Evolutionary conservation across 2,888 invertebrate species (phyloP), one percentile per base, ranked within the genome.

Genomic region (Sicus ferrugineus): DNA sequence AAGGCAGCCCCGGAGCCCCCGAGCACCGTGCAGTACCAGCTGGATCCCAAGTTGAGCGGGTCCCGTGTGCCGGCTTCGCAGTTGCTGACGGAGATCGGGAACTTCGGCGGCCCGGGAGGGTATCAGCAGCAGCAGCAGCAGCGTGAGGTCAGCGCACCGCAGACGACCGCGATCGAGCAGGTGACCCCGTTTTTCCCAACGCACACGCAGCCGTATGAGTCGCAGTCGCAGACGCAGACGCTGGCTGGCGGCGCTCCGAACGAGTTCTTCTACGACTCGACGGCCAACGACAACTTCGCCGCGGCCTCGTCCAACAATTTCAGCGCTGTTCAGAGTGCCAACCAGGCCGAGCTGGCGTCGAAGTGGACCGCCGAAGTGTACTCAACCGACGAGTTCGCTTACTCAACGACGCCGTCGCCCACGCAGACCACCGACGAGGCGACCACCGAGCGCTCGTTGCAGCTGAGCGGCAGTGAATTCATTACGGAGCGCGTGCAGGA

Each of bases 381-480:
- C 9, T 6, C 21, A 1, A 72, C 69, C 1, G 70, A 71, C 48
- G 73, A 74, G 26, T 72, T 67, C 54, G 11, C 58, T 4, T 73
- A 73, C 50, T 50, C 73, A 9, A 72, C 74, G 11, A 70, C 85
- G 81, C 86, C 77, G 84, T 87, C 7, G 84, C 86, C 70, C 74
- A 85, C 30, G 84, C 86, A 11, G 69, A 76, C 74, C 73, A 81
- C 59, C 70, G 77, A 70, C 73, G 81, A 66, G 67, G 9, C 16
- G 7, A 42, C 71, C 6, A 46, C 46, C 3, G 42, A 42, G 19
- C 34, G 26, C 38, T 38, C 50, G 16, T 54, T 28, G 9, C 26
- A 34, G 42, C n/a, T 14, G 16, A 23, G 19, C 28, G 58, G 3
- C 28, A 30, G 21, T n/a, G 67, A 67, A 2, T 48, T 66, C 14